Evolutionary conservation across 2,888 invertebrate species (phyloP).

Genomic region (Gymnosoma rotundatum): DNA sequence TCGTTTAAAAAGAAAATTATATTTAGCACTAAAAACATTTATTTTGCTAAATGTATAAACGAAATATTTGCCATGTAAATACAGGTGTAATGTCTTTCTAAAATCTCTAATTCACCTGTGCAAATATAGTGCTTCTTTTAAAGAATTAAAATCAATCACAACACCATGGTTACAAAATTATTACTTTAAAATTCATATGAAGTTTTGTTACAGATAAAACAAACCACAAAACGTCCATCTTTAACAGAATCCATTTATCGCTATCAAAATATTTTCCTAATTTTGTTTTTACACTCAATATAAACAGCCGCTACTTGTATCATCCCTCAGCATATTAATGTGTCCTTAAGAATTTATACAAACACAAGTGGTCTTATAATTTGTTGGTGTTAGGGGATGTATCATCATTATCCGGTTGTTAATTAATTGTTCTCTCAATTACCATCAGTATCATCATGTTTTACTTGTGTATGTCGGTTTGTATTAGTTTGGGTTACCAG

Average conservation of each 20-base stretch:
- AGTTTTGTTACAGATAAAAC: not conserved
- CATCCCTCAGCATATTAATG: not conserved
- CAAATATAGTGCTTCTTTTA: constrained; percentile 1
- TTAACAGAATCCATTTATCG: not conserved
- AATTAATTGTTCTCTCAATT: constrained; percentile 41
- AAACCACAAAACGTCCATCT: constrained; percentile 12
- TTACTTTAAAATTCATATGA: not conserved
- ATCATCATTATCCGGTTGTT: constrained; percentile 24
- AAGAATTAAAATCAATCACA: constrained; percentile 15
- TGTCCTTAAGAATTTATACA: constrained; percentile 15
- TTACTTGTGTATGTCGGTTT: not conserved
- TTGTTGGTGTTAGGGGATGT: not conserved
- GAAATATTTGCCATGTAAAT: not conserved
- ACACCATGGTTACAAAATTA: constrained; percentile 17
- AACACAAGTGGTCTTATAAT: constrained; percentile 37
- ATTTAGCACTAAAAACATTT: too few species aligned
- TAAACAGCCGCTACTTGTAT: not conserved
- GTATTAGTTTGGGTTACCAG: constrained; percentile 5
- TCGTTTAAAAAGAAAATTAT: too few species aligned
- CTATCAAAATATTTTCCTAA: not conserved
- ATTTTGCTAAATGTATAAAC: not conserved
- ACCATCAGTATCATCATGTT: constrained; percentile 15
- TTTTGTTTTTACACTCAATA: not conserved
- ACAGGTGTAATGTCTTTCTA: constrained; percentile 17
- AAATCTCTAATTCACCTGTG: constrained; percentile 22